Conservation (phyloP, 2,888 invertebrate genomes). For the Anarsia innoxiella region DNA sequence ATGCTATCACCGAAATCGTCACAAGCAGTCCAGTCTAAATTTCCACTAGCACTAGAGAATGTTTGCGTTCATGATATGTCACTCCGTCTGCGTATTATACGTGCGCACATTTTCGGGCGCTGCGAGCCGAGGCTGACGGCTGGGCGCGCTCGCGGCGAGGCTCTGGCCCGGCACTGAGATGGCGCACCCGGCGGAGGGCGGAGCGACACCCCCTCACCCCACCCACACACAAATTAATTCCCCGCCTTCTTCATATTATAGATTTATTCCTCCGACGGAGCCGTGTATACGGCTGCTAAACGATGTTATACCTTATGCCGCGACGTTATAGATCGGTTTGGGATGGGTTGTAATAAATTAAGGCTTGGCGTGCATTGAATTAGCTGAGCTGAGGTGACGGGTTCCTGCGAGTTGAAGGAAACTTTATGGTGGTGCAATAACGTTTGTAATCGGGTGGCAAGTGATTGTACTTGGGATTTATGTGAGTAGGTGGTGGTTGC, state of each 20-base stretch:
- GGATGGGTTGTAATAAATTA: constrained; percentile 63
- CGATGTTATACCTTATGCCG: constrained; percentile 67
- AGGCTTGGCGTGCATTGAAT: constrained; percentile 67
- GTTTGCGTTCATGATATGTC: constrained; percentile 19
- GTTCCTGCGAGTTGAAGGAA: constrained; percentile 33
- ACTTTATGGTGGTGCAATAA: constrained; percentile 37
- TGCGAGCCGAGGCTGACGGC: constrained; percentile 20
- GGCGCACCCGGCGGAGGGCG: constrained; percentile 60
- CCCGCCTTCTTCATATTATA: constrained; percentile 74
- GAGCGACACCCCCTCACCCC: constrained; percentile 53
- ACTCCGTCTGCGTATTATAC: constrained; percentile 19
- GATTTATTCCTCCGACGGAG: constrained; percentile 71
- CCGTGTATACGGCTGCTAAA: too few species aligned
- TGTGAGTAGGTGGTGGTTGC: constrained; percentile 47
- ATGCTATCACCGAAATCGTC: too few species aligned
- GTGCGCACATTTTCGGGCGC: constrained; percentile 24
- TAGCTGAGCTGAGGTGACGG: constrained; percentile 50
- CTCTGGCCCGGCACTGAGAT: constrained; percentile 59
- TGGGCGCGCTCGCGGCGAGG: constrained; percentile 39
- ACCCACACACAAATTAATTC: constrained; percentile 61
- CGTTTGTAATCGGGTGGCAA: constrained; percentile 34
- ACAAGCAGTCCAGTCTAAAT: too few species aligned
- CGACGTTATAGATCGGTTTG: constrained; percentile 60
- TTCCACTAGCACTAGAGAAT: constrained; percentile 9
- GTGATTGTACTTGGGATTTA: constrained; percentile 46